Conservation (phyloP, 2,888 invertebrate genomes). For the Agrypnus murinus region DNA sequence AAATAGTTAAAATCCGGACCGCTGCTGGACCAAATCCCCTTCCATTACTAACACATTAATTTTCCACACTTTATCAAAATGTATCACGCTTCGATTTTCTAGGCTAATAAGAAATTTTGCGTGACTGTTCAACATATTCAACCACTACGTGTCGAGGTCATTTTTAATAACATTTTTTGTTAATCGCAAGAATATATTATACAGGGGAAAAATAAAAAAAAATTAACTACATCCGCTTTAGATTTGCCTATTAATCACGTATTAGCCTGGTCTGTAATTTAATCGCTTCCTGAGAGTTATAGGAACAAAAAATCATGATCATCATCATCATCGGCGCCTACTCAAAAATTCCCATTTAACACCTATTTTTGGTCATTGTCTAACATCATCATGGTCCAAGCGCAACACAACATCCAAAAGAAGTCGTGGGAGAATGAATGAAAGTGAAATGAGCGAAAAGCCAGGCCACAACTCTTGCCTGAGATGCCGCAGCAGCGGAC, state of each 20-base stretch:
- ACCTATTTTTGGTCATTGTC: slow-evolving; percentile 24
- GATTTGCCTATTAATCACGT: slow-evolving; percentile 35
- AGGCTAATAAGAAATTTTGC: slow-evolving; percentile 1
- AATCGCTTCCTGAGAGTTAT: slow-evolving; percentile 37
- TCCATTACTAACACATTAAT: no score
- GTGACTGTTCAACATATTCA: slow-evolving; percentile 12
- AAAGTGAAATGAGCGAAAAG: slow-evolving; percentile 70
- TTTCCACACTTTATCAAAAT: no score
- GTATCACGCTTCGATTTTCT: no score
- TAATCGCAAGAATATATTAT: slow-evolving; percentile 16
- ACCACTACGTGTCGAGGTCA: slow-evolving; percentile 25
- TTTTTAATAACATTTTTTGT: slow-evolving; percentile 21
- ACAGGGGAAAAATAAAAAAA: no score
- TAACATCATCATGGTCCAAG: slow-evolving; percentile 19
- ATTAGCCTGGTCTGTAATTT: slow-evolving; percentile 28
- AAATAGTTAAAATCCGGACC: no score
- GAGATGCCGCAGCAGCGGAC: slow-evolving; percentile 49
- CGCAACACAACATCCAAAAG: background rate
- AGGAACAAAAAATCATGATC: slow-evolving; percentile 12
- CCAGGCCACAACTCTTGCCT: slow-evolving; percentile 37
- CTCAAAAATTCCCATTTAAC: background rate
- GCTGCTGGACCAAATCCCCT: no score
- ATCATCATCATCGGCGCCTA: slow-evolving; percentile 15
- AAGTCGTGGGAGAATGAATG: slow-evolving; percentile 62
- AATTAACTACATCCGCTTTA: slow-evolving; percentile 28